Evolutionary conservation across 2,888 invertebrate genomes (phyloP).

Genomic region (Sarcophaga subvicina): DNA sequence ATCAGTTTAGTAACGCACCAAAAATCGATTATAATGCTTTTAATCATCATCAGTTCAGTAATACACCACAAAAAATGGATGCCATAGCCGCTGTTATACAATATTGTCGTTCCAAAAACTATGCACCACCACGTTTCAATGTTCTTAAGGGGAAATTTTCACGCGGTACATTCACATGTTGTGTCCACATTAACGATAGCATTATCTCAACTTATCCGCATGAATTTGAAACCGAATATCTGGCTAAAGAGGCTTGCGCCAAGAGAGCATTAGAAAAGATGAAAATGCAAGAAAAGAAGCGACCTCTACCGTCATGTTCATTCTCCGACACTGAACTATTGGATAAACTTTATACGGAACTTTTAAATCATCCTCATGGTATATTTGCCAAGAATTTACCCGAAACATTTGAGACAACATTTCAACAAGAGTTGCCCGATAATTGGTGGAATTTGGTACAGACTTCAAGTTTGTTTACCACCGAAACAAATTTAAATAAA

Average conservation of each 20-base stretch:
- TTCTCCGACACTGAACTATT: conserved; percentile 77
- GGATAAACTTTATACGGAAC: conserved; percentile 76
- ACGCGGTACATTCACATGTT: conserved; percentile 73
- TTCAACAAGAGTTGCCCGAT: conserved; percentile 86
- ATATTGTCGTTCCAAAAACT: conserved; percentile 76
- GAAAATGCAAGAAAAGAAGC: conserved; percentile 73
- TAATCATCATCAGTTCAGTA: conserved; percentile 54
- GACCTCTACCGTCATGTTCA: conserved; percentile 74
- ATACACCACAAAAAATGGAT: conserved; percentile 71
- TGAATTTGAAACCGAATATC: conserved; percentile 74
- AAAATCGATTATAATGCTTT: conserved; percentile 57
- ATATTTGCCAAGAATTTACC: conserved; percentile 84
- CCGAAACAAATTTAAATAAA: conserved; percentile 73
- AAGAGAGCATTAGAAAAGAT: conserved; percentile 77
- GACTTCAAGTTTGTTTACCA: conserved; percentile 83
- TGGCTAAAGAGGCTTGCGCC: conserved; percentile 77
- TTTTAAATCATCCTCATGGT: conserved; percentile 83
- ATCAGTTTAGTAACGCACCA: conserved; percentile 45
- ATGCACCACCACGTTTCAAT: conserved; percentile 75
- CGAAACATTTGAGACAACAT: conserved; percentile 84
- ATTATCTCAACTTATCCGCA: conserved; percentile 79
- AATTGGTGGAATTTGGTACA: conserved; percentile 87
- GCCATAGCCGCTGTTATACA: conserved; percentile 74
- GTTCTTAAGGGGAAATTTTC: conserved; percentile 73
- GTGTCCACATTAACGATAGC: conserved; percentile 75